These are phyloP conservation scores for Melangyna quadrimaculata DNA, from an alignment of 2,888 invertebrate species.

Conservation along the genomic window DNA sequence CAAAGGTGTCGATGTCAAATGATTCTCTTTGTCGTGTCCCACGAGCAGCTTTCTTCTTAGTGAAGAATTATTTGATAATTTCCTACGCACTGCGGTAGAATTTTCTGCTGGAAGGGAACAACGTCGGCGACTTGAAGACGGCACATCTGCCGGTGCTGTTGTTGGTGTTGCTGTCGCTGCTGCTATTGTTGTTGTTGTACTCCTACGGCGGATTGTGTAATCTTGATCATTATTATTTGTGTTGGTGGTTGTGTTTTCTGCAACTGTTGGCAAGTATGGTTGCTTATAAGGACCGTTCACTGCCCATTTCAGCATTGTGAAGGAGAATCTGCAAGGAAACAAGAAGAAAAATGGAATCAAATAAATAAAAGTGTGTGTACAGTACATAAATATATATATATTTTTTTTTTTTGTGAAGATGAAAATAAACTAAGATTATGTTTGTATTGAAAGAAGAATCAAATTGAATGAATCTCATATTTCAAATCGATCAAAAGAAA, in stretches of 20 bases:
- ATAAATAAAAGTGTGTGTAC: conserved; percentile 11
- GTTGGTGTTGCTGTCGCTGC: conserved; percentile 19
- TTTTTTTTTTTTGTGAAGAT: conserved; percentile 6
- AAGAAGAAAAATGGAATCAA: conserved; percentile 21
- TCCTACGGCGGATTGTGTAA: conserved; percentile 65
- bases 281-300: conserved; percentile 77
- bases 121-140: conserved; percentile 46
- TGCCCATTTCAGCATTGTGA: conserved; percentile 80
- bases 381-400: not conserved
- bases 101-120: conserved; percentile 51
- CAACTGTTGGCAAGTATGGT: conserved; percentile 74
- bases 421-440: conserved; percentile 11
- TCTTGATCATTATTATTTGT: conserved; percentile 55
- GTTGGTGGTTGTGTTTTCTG: conserved; percentile 36
- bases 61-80: conserved; percentile 73
- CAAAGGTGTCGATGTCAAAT: conserved; percentile 77
- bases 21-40: conserved; percentile 77
- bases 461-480: conserved; percentile 36
- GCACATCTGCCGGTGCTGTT: conserved; percentile 41
- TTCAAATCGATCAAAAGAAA: conserved; percentile 37
- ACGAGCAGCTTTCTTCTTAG: conserved; percentile 52
- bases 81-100: conserved; percentile 67
- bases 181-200: conserved; percentile 47
- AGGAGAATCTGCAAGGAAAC: conserved; percentile 53
- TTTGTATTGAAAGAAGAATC: not conserved